Conservation (phyloP, 2,888 invertebrate species). For the Athripsodes cinereus region DNA sequence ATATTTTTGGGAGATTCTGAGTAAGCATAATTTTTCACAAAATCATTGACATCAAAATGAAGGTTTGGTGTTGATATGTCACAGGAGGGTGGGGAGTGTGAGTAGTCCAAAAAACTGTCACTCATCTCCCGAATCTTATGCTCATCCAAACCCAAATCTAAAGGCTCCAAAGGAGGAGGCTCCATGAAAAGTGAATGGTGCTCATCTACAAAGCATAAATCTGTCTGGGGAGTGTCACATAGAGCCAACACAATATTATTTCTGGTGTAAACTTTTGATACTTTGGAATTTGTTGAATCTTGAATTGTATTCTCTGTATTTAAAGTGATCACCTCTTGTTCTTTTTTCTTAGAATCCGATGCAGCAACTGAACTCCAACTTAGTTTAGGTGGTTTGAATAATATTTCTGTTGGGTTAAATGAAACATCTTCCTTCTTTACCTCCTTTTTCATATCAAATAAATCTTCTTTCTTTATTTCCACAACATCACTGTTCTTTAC, state of each 20-base stretch:
- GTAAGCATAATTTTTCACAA: neutral
- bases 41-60: conserved; percentile 2
- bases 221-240: conserved; percentile 41
- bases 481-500: neutral
- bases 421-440: conserved; percentile 3
- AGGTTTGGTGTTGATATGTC: neutral
- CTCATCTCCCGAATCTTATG: conserved; percentile 29
- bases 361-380: conserved; percentile 19
- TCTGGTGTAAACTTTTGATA: conserved; percentile 40
- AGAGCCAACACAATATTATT: conserved; percentile 47
- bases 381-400: conserved; percentile 9
- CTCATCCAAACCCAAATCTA: conserved; percentile 44
- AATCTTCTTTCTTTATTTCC: conserved; percentile 12
- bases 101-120: conserved; percentile 19
- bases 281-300: conserved; percentile 20
- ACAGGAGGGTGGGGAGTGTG: conserved; percentile 6
- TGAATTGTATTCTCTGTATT: conserved; percentile 11
- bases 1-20: conserved; percentile 1
- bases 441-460: conserved; percentile 11
- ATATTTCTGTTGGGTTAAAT: neutral
- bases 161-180: conserved; percentile 24
- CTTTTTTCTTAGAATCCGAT: conserved; percentile 20
- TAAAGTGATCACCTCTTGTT: conserved; percentile 28
- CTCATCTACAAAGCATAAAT: conserved; percentile 45
- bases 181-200: conserved; percentile 39